Base-by-base conservation (phyloP, 53 echinoderm and acorn worm genomes). In the Luidia sarsii region DNA sequence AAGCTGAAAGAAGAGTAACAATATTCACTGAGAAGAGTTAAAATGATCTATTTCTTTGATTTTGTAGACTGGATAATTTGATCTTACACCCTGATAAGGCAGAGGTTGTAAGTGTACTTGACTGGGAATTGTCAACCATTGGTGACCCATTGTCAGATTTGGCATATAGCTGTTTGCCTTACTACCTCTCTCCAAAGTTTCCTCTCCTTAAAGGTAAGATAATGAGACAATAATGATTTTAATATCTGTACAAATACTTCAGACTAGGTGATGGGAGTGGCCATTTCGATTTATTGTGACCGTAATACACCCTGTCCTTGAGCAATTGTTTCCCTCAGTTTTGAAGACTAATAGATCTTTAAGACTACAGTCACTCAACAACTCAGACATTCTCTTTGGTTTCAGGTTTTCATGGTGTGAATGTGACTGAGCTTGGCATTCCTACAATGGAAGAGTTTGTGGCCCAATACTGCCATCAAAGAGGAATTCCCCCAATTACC, bases 81-180 rank as follows among this genome's bases (percentile, higher is more conserved):
- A 96, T 96, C 20, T 91, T 96, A 28, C 97, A 93, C 57, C 97
- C 93, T 1, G 79, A 82, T n/a, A 86, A 84, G 64, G 89, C 97
- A 0, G 86, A 91, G 56, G 91, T 96, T 0, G 19, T 96, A 23
- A 93, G 93, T 48, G 86, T 96, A 3, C 65, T 96, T 50, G 97
- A 96, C 57, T 96, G 97, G 97, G 97, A 96, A 64, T 80, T 96
- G 15, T 93, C 93, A 8, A 96, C 97, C 1, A 89, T 96, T 16
- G 97, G 97, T 45, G 93, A 96, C 64, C 97, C 97, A 36, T 61
- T 93, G 30, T 85, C 93, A 56, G 97, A 96, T 61, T 67, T 96
- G 8, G 93, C 97, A 20, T 93, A 96, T 46, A 79, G 86, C 60
- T 91, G 90, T 37, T 28, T 93, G 45, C 89, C 92, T 16, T 91